Evolutionary conservation across 2,113 vertebrate species (phyloP), one percentile per base, ranked within the genome.

Genomic region (Syngnathus scovelli): DNA sequence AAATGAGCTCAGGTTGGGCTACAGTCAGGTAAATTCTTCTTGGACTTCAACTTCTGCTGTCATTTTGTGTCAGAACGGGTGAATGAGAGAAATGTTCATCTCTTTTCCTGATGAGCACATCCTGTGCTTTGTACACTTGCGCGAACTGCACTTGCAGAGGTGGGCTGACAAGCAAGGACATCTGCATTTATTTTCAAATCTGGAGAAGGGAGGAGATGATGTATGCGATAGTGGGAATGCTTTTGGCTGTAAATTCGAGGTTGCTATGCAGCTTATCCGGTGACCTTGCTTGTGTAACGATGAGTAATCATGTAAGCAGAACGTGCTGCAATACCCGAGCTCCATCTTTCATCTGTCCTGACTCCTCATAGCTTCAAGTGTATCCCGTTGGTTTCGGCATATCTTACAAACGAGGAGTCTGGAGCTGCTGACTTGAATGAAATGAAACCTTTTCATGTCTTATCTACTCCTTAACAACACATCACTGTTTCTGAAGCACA

Each of bases 1-100:
- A 72, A 68, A 55, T 48, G 58, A 16, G 46, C 44, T 49, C 60
- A 13, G 27, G 43, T 60, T 13, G 33, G 2, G 15, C 66, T 15
- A 21, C 6, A 27, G 39, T 56, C 38, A 61, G 52, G 37, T 21
- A 46, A 51, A 66, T 9, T 13, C 5, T 37, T 58, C 70, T 72
- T 69, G 75, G 83, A 83, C 83, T 87, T 79, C 61, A 78, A 33
- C 54, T 51, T 43, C 43, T 19, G 65, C 78, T 72, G 74, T 68
- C 61, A 37, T 78, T 81, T 36, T 21, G 27, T n/a, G 68, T 41
- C 70, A 56, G 23, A 43, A 11, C 49, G 43, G 63, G 43, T 0
- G 63, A 41, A 55, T 5, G 69, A 63, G 69, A 41, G 12, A 66
- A 60, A 52, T 63, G 27, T 67, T 41, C 48, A 56, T 6, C 49